Evolutionary conservation across 2,113 vertebrate genomes (phyloP).

Genomic region (Oophaga pumilio): DNA sequence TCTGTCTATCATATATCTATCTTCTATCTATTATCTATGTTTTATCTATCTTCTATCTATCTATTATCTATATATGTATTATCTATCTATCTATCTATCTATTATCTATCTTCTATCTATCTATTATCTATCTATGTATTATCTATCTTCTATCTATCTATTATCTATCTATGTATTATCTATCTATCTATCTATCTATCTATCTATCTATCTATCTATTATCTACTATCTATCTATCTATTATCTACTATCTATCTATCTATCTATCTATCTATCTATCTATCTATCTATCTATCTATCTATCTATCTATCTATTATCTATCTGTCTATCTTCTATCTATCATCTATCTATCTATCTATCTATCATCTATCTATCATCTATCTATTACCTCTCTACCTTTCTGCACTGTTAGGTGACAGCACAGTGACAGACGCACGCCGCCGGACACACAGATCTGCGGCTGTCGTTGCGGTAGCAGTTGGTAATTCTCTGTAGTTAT

Average conservation of each 20-base stretch:
- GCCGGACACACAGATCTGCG: neutral
- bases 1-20: neutral
- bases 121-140: too few relatives aligned
- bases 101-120: too few relatives aligned
- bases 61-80: neutral
- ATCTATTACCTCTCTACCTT: neutral
- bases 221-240: neutral
- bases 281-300: neutral
- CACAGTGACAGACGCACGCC: neutral
- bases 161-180: neutral
- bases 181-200: neutral
- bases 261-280: neutral
- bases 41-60: neutral
- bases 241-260: neutral
- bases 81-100: neutral
- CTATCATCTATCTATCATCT: neutral
- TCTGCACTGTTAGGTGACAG: neutral
- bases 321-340: neutral
- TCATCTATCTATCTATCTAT: neutral
- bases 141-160: neutral
- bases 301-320: neutral
- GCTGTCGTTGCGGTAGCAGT: neutral
- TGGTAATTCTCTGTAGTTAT: slow-evolving; percentile 25
- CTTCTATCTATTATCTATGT: neutral
- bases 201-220: neutral